These are phyloP conservation scores for Stichopus chloronotus DNA, from an alignment of 35 echinoderm and acorn worm genomes.

Conservation along the genomic window DNA sequence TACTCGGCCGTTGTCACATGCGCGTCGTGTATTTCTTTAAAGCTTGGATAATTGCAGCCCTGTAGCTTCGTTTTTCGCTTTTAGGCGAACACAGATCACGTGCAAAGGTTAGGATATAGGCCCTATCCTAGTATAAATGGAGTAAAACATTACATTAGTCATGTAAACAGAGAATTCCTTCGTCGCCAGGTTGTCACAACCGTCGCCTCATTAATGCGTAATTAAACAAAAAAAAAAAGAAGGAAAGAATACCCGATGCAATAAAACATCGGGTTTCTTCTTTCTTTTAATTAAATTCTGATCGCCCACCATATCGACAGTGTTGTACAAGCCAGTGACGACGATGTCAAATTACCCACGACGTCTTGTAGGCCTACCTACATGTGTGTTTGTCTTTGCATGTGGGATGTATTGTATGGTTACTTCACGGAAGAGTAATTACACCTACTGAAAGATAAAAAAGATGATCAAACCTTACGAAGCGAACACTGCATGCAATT, in stretches of 20 bases:
- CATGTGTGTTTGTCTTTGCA: too few species aligned
- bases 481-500: too few species aligned
- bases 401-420: too few species aligned
- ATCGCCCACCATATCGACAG: not conserved
- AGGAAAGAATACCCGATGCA: not conserved
- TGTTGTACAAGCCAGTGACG: too few species aligned
- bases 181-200: not conserved
- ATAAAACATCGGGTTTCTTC: not conserved
- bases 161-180: not conserved
- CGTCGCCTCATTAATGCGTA: conserved; percentile 1
- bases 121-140: not conserved
- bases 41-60: not conserved
- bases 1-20: not conserved
- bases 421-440: too few species aligned
- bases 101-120: not conserved
- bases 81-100: not conserved
- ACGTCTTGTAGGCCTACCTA: too few species aligned
- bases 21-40: not conserved
- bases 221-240: not conserved
- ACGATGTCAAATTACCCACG: too few species aligned
- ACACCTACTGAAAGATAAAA: too few species aligned
- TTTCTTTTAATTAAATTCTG: conserved; percentile 9
- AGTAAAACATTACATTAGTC: conserved; percentile 7
- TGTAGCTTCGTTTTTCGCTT: not conserved
- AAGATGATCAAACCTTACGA: too few species aligned